Evolutionary conservation across 1,140 invertebrate genomes (phyloP).

Genomic region (Drosophila pseudoobscura): DNA sequence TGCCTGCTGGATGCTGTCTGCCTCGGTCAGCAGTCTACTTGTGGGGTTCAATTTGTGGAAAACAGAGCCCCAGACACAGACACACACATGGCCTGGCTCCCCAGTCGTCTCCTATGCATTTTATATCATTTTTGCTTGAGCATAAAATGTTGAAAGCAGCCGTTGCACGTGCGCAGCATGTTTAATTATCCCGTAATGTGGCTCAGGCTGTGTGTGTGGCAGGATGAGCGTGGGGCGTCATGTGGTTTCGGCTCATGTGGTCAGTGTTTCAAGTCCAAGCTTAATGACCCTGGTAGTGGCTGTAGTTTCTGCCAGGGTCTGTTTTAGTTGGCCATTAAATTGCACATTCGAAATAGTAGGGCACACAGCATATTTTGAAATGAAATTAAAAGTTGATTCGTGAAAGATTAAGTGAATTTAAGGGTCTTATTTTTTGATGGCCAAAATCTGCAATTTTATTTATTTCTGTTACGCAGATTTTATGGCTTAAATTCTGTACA

Average conservation of each 20-base stretch:
- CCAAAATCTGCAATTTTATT: not conserved
- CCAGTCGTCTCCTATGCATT: slow-evolving; percentile 49
- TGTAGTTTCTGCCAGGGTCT: slow-evolving; percentile 33
- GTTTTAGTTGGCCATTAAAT: slow-evolving; percentile 55
- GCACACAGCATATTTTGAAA: slow-evolving; percentile 29
- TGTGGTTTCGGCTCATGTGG: slow-evolving; percentile 56
- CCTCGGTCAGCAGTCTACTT: slow-evolving; percentile 56
- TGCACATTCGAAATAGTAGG: slow-evolving; percentile 34
- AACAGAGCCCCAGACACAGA: slow-evolving; percentile 34
- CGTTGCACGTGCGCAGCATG: slow-evolving; percentile 78
- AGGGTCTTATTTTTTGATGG: not conserved
- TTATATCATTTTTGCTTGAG: slow-evolving; percentile 69
- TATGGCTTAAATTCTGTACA: not conserved
- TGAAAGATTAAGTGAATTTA: slow-evolving; percentile 25
- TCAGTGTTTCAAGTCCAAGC: slow-evolving; percentile 54
- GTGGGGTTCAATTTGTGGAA: slow-evolving; percentile 66
- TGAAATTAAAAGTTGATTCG: slow-evolving; percentile 42
- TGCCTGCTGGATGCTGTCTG: slow-evolving; percentile 6
- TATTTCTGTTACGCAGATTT: too few relatives aligned
- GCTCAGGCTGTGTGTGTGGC: slow-evolving; percentile 8
- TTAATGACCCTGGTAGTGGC: slow-evolving; percentile 41
- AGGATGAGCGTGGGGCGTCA: slow-evolving; percentile 28
- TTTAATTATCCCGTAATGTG: slow-evolving; percentile 68
- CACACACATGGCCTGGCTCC: slow-evolving; percentile 18
- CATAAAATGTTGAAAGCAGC: slow-evolving; percentile 79